Percentiles rank a stretch among this genome's conserved stretches.
Evolutionary conservation across 2,888 invertebrate species (phyloP).

Genomic region (Athalia rosae): DNA sequence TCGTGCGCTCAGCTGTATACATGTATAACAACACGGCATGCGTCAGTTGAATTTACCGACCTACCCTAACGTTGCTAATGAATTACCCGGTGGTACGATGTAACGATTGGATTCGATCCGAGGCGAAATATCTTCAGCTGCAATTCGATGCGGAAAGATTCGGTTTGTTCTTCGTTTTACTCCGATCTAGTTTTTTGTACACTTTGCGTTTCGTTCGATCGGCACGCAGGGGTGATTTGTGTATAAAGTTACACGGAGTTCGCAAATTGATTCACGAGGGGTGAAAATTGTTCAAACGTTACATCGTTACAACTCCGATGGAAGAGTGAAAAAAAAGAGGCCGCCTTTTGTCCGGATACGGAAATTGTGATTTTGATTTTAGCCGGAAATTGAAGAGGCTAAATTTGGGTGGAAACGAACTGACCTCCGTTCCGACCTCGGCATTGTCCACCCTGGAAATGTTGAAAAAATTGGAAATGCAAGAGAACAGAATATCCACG

Average conservation of each 20-base stretch:
- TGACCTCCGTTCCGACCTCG: constrained; percentile 85
- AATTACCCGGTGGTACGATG: not conserved
- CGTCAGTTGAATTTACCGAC: constrained; percentile 14
- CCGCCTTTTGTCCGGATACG: not conserved
- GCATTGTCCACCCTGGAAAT: constrained; percentile 87
- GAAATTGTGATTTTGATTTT: constrained; percentile 55
- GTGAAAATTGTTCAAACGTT: no score
- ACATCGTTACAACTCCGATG: no score
- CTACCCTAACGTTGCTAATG: constrained; percentile 21
- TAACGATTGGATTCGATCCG: not conserved
- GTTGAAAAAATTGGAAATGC: constrained; percentile 90
- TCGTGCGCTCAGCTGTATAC: not conserved
- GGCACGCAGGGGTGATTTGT: not conserved
- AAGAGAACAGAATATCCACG: constrained; percentile 86
- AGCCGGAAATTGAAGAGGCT: constrained; percentile 86
- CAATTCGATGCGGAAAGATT: no score
- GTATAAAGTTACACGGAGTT: not conserved
- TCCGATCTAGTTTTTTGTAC: not conserved
- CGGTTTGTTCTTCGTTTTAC: not conserved
- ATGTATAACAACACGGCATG: not conserved
- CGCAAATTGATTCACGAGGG: not conserved
- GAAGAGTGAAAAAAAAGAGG: no score
- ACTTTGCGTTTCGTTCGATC: not conserved
- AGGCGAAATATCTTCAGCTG: no score
- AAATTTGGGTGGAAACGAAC: constrained; percentile 89